Evolutionary conservation across 2,113 vertebrate genomes (phyloP).

Genomic region (Ceuthmochares aereus): DNA sequence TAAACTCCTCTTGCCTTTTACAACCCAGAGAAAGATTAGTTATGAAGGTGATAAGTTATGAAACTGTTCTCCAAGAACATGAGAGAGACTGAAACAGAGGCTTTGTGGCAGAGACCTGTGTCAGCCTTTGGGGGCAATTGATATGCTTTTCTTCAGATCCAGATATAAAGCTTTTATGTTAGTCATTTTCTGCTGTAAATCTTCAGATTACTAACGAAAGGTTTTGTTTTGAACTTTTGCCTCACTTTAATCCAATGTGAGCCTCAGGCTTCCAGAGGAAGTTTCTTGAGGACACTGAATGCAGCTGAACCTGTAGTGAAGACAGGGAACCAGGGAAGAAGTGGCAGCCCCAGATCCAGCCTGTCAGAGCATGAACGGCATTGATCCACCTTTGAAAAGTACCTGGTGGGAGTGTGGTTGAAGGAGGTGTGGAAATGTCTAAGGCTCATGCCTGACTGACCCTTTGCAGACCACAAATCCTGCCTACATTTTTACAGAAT

Average conservation of each 20-base stretch:
- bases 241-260: accelerated
- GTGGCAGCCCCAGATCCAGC: background rate
- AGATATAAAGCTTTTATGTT: background rate
- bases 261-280: background rate
- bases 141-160: background rate
- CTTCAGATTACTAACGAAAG: background rate
- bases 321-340: background rate
- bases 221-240: background rate
- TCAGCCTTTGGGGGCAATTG: background rate
- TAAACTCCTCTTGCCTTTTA: background rate
- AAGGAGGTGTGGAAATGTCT: background rate
- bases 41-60: background rate
- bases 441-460: background rate
- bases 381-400: background rate
- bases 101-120: background rate
- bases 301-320: background rate
- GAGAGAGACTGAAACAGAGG: background rate
- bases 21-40: background rate
- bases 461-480: background rate
- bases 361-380: accelerated
- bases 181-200: background rate
- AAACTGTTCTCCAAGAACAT: background rate
- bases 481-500: background rate
- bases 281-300: background rate
- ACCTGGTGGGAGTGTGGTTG: background rate